Percentiles rank a stretch among this genome's conserved stretches.
Conservation (phyloP, 2,888 invertebrate genomes). For the Yponomeuta malinellus region DNA sequence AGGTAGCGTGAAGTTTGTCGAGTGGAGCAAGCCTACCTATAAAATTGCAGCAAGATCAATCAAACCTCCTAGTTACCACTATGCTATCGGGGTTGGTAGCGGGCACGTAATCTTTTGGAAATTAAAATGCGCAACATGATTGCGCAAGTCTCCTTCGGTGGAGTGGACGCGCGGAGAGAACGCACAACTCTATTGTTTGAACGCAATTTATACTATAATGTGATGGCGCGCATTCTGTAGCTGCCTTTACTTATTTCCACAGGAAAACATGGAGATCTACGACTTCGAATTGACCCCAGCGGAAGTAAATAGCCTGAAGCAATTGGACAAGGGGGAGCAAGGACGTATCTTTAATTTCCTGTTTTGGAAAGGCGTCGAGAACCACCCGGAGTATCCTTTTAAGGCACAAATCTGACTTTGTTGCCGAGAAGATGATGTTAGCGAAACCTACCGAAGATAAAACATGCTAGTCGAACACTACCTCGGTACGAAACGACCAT, state of each 20-base stretch:
- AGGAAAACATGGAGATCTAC: slow-evolving; percentile 81
- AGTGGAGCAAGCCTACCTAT: too few species aligned
- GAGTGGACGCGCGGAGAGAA: too few species aligned
- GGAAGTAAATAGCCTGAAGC: slow-evolving; percentile 71
- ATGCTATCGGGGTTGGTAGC: too few species aligned
- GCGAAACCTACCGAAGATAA: not conserved
- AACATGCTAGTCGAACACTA: slow-evolving; percentile 10
- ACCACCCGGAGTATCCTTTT: slow-evolving; percentile 84
- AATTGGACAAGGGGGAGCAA: slow-evolving; percentile 76
- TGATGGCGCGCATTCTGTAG: too few species aligned
- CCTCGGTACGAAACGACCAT: not conserved
- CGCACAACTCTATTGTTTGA: too few species aligned
- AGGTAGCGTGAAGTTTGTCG: too few species aligned
- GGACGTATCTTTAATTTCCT: slow-evolving; percentile 82
- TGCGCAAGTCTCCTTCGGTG: too few species aligned
- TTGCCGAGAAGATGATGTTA: not conserved
- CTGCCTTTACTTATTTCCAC: not conserved
- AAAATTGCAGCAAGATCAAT: too few species aligned
- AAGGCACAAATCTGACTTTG: slow-evolving; percentile 23
- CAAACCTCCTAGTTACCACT: too few species aligned
- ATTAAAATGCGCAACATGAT: too few species aligned
- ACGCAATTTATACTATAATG: too few species aligned
- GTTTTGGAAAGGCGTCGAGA: slow-evolving; percentile 80
- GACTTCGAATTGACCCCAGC: slow-evolving; percentile 76
- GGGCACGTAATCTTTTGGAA: too few species aligned